Conservation (phyloP, 2,113 vertebrate genomes). For the Hoplias malabaricus region DNA sequence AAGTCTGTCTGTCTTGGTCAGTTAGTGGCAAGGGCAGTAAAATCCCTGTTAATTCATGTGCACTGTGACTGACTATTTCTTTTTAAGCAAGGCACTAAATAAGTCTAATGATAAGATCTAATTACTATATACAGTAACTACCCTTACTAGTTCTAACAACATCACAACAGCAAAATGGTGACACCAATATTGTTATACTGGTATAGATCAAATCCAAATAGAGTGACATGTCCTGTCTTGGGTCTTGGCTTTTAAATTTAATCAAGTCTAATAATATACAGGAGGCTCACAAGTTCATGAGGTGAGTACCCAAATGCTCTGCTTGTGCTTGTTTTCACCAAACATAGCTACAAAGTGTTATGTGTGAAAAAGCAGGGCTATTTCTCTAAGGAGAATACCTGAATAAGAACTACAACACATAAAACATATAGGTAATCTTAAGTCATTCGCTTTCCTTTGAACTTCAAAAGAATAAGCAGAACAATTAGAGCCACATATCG, state of each 20-base stretch:
- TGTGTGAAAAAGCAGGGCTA: slow-evolving; percentile 55
- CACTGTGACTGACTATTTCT: no score
- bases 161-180: no score
- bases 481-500: slow-evolving; percentile 73
- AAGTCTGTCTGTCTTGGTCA: no score
- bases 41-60: no score
- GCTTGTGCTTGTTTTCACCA: slow-evolving; percentile 49
- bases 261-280: neutral
- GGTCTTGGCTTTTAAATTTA: neutral
- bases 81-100: no score
- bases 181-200: no score
- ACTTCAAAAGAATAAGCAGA: slow-evolving; percentile 73
- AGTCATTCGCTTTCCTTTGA: slow-evolving; percentile 73
- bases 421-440: slow-evolving; percentile 67
- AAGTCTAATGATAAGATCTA: no score
- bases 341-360: slow-evolving; percentile 40
- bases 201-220: no score
- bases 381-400: slow-evolving; percentile 72
- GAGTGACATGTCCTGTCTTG: no score
- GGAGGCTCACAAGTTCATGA: neutral
- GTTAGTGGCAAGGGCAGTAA: no score
- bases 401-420: slow-evolving; percentile 63
- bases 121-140: no score
- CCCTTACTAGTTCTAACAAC: no score
- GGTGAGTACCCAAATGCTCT: neutral